Conservation (phyloP, 2,113 vertebrate species). For the Fregata magnificens region DNA sequence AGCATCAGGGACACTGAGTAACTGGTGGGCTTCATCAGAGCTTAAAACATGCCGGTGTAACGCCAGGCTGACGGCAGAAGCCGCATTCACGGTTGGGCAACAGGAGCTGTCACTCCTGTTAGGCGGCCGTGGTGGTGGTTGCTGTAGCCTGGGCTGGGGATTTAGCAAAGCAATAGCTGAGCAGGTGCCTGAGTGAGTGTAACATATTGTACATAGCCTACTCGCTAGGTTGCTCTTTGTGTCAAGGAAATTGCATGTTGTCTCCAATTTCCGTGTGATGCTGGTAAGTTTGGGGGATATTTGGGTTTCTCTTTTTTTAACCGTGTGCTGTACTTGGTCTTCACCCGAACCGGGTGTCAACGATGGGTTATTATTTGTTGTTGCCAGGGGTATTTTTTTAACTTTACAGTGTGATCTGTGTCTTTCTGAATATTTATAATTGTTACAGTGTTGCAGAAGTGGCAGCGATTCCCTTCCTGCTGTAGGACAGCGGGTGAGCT, state of each 20-base stretch:
- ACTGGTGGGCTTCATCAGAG: background rate
- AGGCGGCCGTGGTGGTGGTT: rapidly evolving
- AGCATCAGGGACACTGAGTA: background rate
- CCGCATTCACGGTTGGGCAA: rapidly evolving
- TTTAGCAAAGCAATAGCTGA: background rate
- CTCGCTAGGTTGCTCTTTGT: rapidly evolving
- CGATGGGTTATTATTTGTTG: rapidly evolving
- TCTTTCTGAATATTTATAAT: background rate
- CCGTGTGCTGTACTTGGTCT: background rate
- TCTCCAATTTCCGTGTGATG: rapidly evolving
- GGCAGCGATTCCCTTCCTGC: background rate
- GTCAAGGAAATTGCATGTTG: rapidly evolving
- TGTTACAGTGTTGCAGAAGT: rapidly evolving
- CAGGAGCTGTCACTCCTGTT: background rate
- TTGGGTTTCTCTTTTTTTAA: background rate
- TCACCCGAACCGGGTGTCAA: rapidly evolving
- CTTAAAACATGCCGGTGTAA: rapidly evolving
- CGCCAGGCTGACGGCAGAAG: background rate
- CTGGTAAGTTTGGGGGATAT: background rate
- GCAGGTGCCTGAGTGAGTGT: background rate
- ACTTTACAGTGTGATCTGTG: rapidly evolving
- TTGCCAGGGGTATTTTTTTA: background rate
- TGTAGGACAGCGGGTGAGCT: background rate
- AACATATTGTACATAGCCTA: rapidly evolving
- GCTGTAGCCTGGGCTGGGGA: background rate